phyloP scores from a whole-genome alignment of 2,113 vertebrate genomes.

The Trochalopteron elliotii region DNA sequence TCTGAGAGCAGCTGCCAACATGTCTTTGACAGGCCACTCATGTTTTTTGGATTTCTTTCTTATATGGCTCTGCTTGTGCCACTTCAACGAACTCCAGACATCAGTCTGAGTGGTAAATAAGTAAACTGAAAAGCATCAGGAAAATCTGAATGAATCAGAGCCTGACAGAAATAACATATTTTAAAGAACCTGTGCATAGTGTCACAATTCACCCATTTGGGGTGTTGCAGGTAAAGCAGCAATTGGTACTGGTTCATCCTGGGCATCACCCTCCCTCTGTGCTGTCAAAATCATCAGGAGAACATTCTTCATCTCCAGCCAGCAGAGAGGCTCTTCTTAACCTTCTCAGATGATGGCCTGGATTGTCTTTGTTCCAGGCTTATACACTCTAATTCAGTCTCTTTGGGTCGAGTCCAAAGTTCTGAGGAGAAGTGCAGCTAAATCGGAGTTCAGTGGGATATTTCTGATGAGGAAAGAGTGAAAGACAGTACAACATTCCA shows the following conservation, averaged over 20 bases:
- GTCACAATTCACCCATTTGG: not conserved
- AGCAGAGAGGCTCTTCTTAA: constrained; percentile 24
- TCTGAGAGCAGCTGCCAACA: constrained; percentile 22
- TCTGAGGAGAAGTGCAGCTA: constrained; percentile 12
- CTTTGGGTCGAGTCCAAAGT: constrained; percentile 1
- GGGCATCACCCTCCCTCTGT: not conserved
- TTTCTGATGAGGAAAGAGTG: not conserved
- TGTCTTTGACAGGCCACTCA: not conserved
- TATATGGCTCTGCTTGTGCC: not conserved
- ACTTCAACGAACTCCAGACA: not conserved
- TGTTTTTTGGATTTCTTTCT: not conserved
- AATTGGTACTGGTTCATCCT: not conserved
- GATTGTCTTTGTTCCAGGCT: constrained; percentile 35
- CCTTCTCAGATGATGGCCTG: constrained; percentile 12
- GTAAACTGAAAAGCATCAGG: not conserved
- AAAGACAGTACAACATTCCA: not conserved
- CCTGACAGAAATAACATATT: not conserved
- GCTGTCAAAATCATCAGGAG: not conserved
- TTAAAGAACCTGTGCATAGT: not conserved
- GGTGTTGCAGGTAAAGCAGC: not conserved
- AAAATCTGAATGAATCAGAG: not conserved
- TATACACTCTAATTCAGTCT: constrained; percentile 22
- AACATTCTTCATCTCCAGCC: constrained; percentile 27
- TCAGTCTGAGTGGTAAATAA: not conserved
- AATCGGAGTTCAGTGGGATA: not conserved